phyloP scores from a whole-genome alignment of 1,140 invertebrate species.

The Dendrolimus punctatus region DNA sequence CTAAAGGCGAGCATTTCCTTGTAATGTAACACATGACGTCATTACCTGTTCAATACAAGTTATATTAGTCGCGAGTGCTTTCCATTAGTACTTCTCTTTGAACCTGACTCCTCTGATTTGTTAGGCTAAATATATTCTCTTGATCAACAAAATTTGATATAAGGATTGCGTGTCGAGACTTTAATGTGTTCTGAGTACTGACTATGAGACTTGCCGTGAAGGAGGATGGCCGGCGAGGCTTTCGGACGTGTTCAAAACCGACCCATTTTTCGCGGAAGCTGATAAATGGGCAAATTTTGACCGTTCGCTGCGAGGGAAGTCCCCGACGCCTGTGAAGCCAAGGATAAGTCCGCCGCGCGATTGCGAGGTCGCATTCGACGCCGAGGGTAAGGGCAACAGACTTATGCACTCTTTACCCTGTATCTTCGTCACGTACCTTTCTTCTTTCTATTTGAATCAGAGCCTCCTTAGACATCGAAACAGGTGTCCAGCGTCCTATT shows the following conservation, averaged over 20 bases:
- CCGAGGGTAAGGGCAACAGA: constrained; percentile 76
- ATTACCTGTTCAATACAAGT: too few relatives aligned
- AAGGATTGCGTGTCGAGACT: constrained; percentile 2
- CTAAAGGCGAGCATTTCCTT: neutral
- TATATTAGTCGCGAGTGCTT: too few relatives aligned
- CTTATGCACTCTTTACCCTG: constrained; percentile 26
- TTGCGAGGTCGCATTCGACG: constrained; percentile 78
- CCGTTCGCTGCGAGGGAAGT: constrained; percentile 70
- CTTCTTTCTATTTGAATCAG: constrained; percentile 4
- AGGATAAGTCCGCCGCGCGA: constrained; percentile 76
- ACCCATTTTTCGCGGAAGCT: constrained; percentile 68
- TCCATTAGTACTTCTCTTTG: too few relatives aligned
- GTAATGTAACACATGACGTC: too few relatives aligned
- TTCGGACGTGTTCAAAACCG: constrained; percentile 61
- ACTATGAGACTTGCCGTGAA: constrained; percentile 63
- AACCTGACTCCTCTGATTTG: too few relatives aligned
- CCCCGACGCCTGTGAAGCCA: constrained; percentile 78
- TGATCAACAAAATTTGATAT: neutral
- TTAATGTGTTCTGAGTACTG: constrained; percentile 38
- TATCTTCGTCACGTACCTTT: constrained; percentile 51
- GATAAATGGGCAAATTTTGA: constrained; percentile 69
- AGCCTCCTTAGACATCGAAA: constrained; percentile 1
- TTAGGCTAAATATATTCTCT: neutral
- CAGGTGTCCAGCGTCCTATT: constrained; percentile 7
- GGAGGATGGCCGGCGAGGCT: constrained; percentile 56